Base-by-base conservation (phyloP, 2,113 vertebrate species). In the Cephalopterus ornatus region DNA sequence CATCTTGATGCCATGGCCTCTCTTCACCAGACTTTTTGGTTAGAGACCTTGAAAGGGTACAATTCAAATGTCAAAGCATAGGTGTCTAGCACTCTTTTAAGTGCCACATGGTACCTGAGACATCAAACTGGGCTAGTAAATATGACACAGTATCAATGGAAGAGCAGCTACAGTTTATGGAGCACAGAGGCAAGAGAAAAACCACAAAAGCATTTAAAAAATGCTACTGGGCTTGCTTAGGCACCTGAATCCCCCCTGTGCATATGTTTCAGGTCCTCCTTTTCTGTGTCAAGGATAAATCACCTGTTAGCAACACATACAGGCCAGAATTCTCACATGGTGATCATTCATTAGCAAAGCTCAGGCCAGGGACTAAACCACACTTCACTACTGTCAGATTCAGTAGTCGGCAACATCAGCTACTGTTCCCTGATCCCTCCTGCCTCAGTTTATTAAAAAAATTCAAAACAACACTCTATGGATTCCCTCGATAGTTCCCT, bases 401-500 rank as follows among this genome's bases (percentile, higher is more conserved):
- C 28, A 88, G 33, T 33, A 67, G 27, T 27, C 33, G 28, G 22
- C 2, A 4, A 19, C 21, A 55, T 52, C 35, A 53, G 42, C 33
- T 52, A 3, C 49, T 88, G 16, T 37, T 41, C 30, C 9, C 22
- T 46, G 37, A 76, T 61, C 32, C 17, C 8, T 91, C 30, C 58
- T 78, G n/a, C 26, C 17, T 63, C 30, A 30, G 14, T 53, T 81
- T 78, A 12, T 63, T 67, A 24, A 21, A 56, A 84, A 42, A n/a
- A 11, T 4, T 16, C 13, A 19, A 14, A 12, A n/a, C 32, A 44
- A 3, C 22, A 26, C 35, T 50, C 19, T 42, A 11, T 55, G 47
- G 39, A n/a, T 10, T 79, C 5, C 2, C 4, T 7, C 73, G 22
- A 50, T 0, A 0, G 12, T 80, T 81, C 20, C 27, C 35, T 85